Percentiles rank a stretch among this genome's conserved stretches.
These are phyloP conservation scores for Mionectes olivaceus DNA, from an alignment of 2,797 vertebrate genomes.

Conservation along the genomic window DNA sequence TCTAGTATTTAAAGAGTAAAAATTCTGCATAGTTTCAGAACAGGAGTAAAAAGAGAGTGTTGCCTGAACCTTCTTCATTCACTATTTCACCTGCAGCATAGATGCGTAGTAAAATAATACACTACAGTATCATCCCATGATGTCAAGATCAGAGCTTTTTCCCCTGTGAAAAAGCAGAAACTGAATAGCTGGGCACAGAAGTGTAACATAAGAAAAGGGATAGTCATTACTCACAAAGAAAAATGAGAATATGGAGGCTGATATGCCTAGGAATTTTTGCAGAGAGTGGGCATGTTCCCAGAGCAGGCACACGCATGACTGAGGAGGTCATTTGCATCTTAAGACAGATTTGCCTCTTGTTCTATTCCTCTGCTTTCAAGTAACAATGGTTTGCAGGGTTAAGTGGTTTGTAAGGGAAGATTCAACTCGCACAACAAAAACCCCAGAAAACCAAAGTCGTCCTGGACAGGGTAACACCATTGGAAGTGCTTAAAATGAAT, in stretches of 20 bases:
- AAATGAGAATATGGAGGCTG: slow-evolving; percentile 27
- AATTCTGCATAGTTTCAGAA: background rate
- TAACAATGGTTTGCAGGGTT: background rate
- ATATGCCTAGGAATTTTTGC: slow-evolving; percentile 7
- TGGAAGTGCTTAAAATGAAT: background rate
- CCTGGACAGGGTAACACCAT: background rate
- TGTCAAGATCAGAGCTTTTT: slow-evolving; percentile 11
- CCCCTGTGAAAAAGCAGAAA: slow-evolving; percentile 17
- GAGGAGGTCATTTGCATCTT: slow-evolving; percentile 16
- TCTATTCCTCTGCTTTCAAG: slow-evolving; percentile 25
- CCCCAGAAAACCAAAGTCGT: background rate
- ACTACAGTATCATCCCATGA: background rate
- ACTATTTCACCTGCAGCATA: background rate
- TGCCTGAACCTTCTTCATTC: background rate
- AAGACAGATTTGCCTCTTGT: background rate
- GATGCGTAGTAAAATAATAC: background rate
- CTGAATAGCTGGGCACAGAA: slow-evolving; percentile 22
- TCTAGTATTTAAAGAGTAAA: background rate
- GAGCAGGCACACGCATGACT: background rate
- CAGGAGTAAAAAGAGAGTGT: background rate
- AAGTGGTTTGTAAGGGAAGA: background rate
- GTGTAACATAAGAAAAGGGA: slow-evolving; percentile 23
- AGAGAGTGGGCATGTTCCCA: background rate
- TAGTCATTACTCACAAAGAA: slow-evolving; percentile 43
- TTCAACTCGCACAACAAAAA: background rate